Conservation (phyloP, 2,888 invertebrate species). For the Drosophila setosimentum region DNA sequence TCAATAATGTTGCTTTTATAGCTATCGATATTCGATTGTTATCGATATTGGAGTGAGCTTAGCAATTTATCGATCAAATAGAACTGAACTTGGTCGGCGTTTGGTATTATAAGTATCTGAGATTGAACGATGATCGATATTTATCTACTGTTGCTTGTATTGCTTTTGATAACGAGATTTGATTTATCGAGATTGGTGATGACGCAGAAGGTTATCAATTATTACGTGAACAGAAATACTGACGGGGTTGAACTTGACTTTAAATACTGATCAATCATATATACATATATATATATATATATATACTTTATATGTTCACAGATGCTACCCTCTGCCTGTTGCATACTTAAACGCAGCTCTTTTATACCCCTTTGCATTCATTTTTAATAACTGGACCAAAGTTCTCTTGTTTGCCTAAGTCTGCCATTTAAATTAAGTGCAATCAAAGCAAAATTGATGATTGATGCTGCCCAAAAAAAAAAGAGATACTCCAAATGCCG, state of each 20-base stretch:
- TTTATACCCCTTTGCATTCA: background rate
- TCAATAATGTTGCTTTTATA: accelerated
- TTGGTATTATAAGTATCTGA: background rate
- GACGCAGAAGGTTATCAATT: too few relatives aligned
- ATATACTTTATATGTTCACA: background rate
- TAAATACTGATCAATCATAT: too few relatives aligned
- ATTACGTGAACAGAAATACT: too few relatives aligned
- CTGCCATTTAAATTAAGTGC: slow-evolving; percentile 67
- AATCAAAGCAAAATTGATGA: slow-evolving; percentile 62
- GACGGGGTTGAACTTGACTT: too few relatives aligned
- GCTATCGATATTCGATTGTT: background rate
- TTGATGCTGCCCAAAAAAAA: slow-evolving; percentile 14
- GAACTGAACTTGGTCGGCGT: too few relatives aligned
- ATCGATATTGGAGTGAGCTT: background rate
- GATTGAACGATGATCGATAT: background rate
- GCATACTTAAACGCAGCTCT: background rate
- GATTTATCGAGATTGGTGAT: too few relatives aligned
- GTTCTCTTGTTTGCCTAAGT: slow-evolving; percentile 28
- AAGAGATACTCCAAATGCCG: background rate
- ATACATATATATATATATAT: background rate
- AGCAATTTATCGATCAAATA: too few relatives aligned
- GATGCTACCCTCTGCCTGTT: background rate
- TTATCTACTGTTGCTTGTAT: too few relatives aligned
- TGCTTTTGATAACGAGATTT: too few relatives aligned
- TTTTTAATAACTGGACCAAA: slow-evolving; percentile 3